Conservation (phyloP, 2,797 vertebrate species). For the Antrozous pallidus region DNA sequence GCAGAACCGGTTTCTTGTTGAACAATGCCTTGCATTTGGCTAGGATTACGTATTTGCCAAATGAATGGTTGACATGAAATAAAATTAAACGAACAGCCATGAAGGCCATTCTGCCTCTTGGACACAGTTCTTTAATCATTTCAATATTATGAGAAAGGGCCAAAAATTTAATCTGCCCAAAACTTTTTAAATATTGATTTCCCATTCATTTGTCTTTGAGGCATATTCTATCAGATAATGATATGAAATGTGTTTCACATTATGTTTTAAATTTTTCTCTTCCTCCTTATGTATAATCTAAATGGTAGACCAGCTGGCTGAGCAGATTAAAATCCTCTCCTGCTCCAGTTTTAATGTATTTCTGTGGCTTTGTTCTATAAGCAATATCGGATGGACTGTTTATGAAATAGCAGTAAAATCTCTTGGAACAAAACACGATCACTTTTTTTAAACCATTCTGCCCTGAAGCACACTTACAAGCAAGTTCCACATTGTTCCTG, state of each 20-base stretch:
- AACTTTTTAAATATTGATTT: conserved; percentile 11
- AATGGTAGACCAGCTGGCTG: conserved; percentile 69
- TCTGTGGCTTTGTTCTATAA: conserved; percentile 69
- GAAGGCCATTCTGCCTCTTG: neutral
- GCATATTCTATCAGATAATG: conserved; percentile 1
- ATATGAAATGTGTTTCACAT: neutral
- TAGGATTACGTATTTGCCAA: neutral
- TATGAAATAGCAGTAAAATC: conserved; percentile 24
- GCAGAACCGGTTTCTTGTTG: neutral
- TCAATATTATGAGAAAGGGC: neutral
- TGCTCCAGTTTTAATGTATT: conserved; percentile 68
- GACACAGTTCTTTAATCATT: neutral
- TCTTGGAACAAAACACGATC: conserved; percentile 52
- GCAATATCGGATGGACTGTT: neutral
- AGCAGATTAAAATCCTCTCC: conserved; percentile 73
- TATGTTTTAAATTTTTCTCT: neutral
- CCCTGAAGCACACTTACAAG: conserved; percentile 61
- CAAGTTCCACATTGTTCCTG: conserved; percentile 42
- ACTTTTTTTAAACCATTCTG: conserved; percentile 23
- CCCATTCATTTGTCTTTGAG: neutral
- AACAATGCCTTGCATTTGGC: neutral
- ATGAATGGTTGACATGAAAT: neutral
- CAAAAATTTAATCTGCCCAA: neutral
- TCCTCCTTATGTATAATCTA: conserved; percentile 49
- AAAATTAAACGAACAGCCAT: neutral